Base-by-base conservation (phyloP, 35 echinoderm and acorn worm species). In the Apostichopus japonicus region DNA sequence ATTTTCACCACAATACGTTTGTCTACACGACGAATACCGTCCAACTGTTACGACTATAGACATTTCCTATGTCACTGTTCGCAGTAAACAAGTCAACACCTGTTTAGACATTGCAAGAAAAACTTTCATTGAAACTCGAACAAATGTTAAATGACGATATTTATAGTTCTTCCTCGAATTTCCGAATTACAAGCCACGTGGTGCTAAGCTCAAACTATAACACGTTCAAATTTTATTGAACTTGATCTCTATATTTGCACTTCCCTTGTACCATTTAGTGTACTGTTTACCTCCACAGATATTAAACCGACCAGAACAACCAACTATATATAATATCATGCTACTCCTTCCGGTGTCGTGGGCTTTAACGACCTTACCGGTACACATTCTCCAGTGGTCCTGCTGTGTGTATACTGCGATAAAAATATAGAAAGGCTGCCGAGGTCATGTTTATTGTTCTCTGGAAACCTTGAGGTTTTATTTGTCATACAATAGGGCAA, bases 361-460 rank as follows among this genome's bases (percentile, higher is more conserved):
- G 21, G 17, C 71, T 75, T 6, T 75, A 75, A 73, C 17, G 17
- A 21, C 6, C 71, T 23, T 75, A 7, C 71, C 71, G n/a, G 13
- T 7, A 14, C 57, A 13, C 13, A 8, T 61, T 61, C 33, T 61
- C 57, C 13, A 61, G 70, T 22, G 71, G 71, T 23, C 22, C 23
- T 75, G 21, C 17, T 75, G 71, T 75, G n/a, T 6, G n/a, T 19
- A 15, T 75, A 11, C 6, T 15, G 71, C 17, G 7, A 75, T 75
- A 15, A 75, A 75, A 75, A 75, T 75, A 75, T 7, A 14, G 21
- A 44, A 44, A 75, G 71, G 71, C 22, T 21, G 71, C 71, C 6
- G 71, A 75, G 71, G 71, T 75, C 71, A 75, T 75, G 71, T 75
- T 75, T 75, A 75, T 75, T 75, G 71, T 75, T 75, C 22, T 75